These are phyloP conservation scores for Cephalopholis sonnerati DNA, from an alignment of 2,113 vertebrate genomes.

Conservation along the genomic window DNA sequence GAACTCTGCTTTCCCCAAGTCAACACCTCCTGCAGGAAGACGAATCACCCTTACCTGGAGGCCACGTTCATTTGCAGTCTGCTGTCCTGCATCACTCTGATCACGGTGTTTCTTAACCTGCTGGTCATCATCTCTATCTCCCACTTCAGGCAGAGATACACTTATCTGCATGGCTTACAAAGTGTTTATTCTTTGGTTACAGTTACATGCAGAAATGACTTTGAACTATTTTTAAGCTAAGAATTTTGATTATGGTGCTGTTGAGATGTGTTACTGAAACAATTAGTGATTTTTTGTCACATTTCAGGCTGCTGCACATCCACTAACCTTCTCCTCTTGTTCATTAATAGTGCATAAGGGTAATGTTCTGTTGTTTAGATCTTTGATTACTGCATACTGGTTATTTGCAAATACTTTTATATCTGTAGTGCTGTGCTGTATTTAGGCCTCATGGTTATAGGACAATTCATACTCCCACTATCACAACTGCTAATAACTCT, in stretches of 20 bases:
- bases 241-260: neutral
- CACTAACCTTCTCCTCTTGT: too few species aligned
- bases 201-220: too few species aligned
- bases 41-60: neutral
- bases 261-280: too few species aligned
- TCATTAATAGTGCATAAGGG: too few species aligned
- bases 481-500: neutral
- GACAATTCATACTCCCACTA: neutral
- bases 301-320: too few species aligned
- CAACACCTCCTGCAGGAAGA: conserved; percentile 56
- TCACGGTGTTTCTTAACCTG: conserved; percentile 46
- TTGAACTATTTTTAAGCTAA: too few species aligned
- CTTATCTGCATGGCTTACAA: neutral
- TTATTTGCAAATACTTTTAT: too few species aligned
- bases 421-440: neutral
- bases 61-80: neutral
- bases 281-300: too few species aligned
- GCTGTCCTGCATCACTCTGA: conserved; percentile 17
- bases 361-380: too few species aligned
- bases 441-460: neutral
- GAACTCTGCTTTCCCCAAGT: conserved; percentile 50
- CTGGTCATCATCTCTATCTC: conserved; percentile 53
- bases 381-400: too few species aligned
- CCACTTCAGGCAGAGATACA: conserved; percentile 32
- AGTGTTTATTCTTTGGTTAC: too few species aligned